Conservation (phyloP, 1,140 invertebrate species). For the Tribolium castaneum region DNA sequence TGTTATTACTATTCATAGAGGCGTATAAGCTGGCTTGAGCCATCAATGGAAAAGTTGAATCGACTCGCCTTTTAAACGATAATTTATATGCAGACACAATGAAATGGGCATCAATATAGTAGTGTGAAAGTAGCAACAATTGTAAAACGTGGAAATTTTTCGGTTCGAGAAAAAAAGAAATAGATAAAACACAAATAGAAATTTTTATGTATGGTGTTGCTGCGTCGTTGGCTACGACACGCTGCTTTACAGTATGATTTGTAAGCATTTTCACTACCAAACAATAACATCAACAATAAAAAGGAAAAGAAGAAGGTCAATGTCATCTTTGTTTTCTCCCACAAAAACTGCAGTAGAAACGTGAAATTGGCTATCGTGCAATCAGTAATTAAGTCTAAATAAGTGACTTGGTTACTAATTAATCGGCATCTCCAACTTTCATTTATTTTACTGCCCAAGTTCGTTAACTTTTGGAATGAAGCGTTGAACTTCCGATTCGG, state of each 20-base stretch:
- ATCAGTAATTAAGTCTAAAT: background rate
- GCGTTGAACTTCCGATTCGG: constrained; percentile 1
- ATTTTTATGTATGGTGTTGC: background rate
- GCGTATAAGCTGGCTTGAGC: background rate
- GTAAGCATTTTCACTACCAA: background rate
- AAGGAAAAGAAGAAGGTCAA: constrained; percentile 30
- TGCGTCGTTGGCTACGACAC: background rate
- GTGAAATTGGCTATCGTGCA: background rate
- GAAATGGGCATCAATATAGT: background rate
- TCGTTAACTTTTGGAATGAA: background rate
- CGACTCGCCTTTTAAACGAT: background rate
- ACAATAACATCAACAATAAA: constrained; percentile 14
- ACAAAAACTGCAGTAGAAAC: background rate
- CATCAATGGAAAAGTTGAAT: background rate
- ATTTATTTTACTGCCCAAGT: background rate
- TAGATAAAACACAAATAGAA: background rate
- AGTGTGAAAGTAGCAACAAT: constrained; percentile 5
- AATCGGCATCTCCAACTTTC: background rate
- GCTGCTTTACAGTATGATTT: background rate
- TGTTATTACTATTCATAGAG: background rate
- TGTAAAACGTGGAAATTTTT: background rate
- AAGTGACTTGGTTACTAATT: background rate
- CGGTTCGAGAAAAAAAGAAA: background rate
- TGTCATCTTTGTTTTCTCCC: constrained; percentile 1
- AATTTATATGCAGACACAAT: background rate